Conservation (phyloP, 2,888 invertebrate species). For the Chrysolina americana region DNA sequence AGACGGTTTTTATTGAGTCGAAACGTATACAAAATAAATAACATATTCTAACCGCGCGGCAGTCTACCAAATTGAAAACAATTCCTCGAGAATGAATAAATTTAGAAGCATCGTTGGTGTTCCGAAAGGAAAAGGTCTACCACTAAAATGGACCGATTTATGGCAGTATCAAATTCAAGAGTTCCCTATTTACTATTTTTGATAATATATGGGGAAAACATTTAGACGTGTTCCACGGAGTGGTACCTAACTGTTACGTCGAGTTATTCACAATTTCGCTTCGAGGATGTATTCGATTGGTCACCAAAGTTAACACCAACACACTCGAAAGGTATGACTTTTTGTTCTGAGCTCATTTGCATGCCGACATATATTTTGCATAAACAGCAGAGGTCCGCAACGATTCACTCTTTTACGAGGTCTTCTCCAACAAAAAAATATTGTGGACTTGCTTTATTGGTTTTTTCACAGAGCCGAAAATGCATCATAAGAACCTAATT, state of each 20-base stretch:
- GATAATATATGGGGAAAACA: slow-evolving; percentile 4
- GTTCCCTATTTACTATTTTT: slow-evolving; percentile 15
- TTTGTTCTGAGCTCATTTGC: background rate
- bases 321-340: background rate
- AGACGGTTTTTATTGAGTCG: slow-evolving; percentile 28
- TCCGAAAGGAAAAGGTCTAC: slow-evolving; percentile 24
- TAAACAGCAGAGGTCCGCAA: background rate
- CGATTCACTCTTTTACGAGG: background rate
- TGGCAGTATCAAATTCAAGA: slow-evolving; percentile 42
- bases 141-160: slow-evolving; percentile 39
- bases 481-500: too few species aligned
- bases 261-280: slow-evolving; percentile 7
- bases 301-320: background rate
- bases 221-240: background rate
- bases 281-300: background rate
- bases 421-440: background rate
- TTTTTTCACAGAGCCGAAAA: too few species aligned
- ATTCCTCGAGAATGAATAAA: slow-evolving; percentile 40
- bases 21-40: slow-evolving; percentile 34
- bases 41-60: slow-evolving; percentile 32
- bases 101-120: slow-evolving; percentile 43
- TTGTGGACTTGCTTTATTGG: background rate
- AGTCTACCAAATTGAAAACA: slow-evolving; percentile 40
- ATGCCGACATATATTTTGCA: background rate
- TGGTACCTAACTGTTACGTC: background rate